Percentiles rank a stretch among this genome's conserved stretches.
Evolutionary conservation across 2,888 invertebrate species (phyloP).

Genomic region (Petrolisthes cinctipes): DNA sequence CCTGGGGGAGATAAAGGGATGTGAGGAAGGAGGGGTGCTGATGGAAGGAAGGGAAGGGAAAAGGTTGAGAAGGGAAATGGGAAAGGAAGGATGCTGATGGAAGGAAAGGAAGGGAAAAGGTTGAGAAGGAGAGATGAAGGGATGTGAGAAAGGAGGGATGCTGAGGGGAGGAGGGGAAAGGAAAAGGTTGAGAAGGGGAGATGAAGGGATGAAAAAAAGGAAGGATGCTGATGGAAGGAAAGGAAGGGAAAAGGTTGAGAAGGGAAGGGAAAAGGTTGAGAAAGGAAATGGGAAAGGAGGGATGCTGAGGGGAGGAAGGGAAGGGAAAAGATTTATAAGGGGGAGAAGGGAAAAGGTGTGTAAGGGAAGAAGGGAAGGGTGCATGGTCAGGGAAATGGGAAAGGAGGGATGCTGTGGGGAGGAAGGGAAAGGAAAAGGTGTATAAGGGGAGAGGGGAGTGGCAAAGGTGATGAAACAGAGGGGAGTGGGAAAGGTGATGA

Average conservation of each 20-base stretch:
- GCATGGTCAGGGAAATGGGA: not conserved
- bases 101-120: not conserved
- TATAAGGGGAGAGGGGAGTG: too few species aligned
- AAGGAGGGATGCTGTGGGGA: not conserved
- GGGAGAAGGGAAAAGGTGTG: too few species aligned
- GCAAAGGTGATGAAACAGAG: not conserved
- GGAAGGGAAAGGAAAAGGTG: too few species aligned
- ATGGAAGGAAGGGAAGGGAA: not conserved
- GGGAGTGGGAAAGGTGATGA: not conserved
- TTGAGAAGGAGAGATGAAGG: not conserved
- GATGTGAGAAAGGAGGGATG: not conserved
- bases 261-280: not conserved
- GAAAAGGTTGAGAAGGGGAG: not conserved
- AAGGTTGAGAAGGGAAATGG: not conserved
- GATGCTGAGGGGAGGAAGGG: not conserved
- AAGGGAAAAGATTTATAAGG: too few species aligned
- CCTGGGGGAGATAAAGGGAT: constrained; percentile 66
- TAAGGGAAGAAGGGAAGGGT: not conserved
- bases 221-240: not conserved
- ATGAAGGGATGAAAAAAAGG: not conserved
- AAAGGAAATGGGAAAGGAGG: not conserved
- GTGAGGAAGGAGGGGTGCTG: not conserved
- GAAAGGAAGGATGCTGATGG: not conserved
- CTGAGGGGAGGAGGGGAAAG: not conserved
- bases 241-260: not conserved